Conservation (phyloP, 2,113 vertebrate genomes). For the Prunella fulvescens region DNA sequence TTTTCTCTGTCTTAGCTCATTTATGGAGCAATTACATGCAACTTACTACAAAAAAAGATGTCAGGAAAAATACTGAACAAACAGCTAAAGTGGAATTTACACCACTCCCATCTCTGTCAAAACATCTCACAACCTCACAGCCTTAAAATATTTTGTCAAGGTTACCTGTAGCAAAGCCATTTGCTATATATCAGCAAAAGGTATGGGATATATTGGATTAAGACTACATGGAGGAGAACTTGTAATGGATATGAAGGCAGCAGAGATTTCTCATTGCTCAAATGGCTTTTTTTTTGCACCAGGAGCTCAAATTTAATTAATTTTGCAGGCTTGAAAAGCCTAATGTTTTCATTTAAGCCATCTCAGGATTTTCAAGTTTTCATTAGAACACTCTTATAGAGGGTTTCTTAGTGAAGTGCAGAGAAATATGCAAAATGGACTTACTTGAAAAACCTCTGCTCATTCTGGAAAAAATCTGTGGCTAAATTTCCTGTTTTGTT, state of each 20-base stretch:
- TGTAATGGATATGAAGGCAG: background rate
- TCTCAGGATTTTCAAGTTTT: background rate
- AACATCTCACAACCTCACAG: background rate
- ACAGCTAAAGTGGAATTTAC: background rate
- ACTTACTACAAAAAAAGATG: background rate
- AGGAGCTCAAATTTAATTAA: background rate
- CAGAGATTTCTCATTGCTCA: background rate
- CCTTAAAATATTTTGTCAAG: background rate
- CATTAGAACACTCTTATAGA: background rate
- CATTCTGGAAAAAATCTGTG: background rate
- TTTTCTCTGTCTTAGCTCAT: conserved; percentile 36
- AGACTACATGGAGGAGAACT: background rate
- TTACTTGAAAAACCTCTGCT: background rate
- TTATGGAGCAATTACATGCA: conserved; percentile 16
- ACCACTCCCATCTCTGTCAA: background rate
- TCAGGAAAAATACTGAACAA: background rate
- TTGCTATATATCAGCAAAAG: background rate
- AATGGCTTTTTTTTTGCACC: background rate
- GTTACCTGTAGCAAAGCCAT: background rate
- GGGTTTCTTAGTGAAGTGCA: background rate
- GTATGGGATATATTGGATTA: background rate
- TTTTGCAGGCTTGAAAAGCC: background rate
- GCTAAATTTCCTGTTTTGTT: background rate
- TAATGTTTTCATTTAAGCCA: background rate
- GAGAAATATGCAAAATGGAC: background rate